A percentile compares a stretch with the other conserved stretches of the same genome.
These are phyloP conservation scores for Lasioglossum lativentre DNA, from an alignment of 2,888 invertebrate genomes.

Conservation along the genomic window DNA sequence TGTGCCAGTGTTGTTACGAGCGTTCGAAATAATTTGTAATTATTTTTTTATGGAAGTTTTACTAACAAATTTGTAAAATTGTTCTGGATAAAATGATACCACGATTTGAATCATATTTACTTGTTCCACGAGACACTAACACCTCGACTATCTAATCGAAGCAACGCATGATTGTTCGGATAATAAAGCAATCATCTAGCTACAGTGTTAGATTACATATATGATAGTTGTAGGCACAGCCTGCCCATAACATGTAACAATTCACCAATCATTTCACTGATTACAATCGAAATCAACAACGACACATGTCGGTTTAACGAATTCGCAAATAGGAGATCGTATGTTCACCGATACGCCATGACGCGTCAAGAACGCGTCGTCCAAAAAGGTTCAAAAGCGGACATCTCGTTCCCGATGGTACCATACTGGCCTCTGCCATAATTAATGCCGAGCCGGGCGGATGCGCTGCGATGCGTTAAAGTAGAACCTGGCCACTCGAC, in stretches of 20 bases:
- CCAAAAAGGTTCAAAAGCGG: background rate
- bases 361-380: background rate
- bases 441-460: conserved; percentile 7
- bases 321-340: background rate
- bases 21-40: background rate
- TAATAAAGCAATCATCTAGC: too few species aligned
- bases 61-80: background rate
- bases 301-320: background rate
- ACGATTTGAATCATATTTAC: background rate
- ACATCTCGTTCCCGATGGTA: background rate
- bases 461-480: background rate
- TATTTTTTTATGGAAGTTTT: background rate
- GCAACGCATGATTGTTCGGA: too few species aligned
- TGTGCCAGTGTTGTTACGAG: background rate
- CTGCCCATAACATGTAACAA: background rate
- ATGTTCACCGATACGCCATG: background rate
- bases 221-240: background rate
- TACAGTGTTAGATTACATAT: too few species aligned
- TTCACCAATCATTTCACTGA: background rate
- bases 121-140: background rate
- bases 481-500: conserved; percentile 4
- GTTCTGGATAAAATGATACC: background rate
- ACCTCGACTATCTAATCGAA: background rate
- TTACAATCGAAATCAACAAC: background rate
- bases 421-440: background rate